phyloP scores from a whole-genome alignment of 2,113 vertebrate genomes.

The Dendrocopos noguchii region DNA sequence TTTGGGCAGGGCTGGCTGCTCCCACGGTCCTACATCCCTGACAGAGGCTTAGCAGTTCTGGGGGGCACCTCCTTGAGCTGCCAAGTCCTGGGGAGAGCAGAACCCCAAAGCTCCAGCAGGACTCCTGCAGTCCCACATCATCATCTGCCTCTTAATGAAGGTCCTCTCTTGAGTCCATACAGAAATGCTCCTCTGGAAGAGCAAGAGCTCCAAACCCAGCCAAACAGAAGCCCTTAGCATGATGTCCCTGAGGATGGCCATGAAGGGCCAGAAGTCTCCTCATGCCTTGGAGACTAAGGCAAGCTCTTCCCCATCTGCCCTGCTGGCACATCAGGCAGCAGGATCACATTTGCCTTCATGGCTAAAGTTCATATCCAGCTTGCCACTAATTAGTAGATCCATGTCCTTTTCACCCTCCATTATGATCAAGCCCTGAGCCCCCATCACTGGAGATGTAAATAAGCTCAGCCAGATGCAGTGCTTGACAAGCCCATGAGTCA shows the following conservation, averaged over 20 bases:
- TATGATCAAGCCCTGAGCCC: not conserved
- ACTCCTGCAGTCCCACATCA: accelerated
- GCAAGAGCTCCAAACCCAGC: not conserved
- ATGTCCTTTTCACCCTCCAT: conserved; percentile 52
- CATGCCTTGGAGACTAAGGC: accelerated
- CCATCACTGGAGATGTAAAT: not conserved
- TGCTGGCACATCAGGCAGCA: not conserved
- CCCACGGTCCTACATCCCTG: accelerated
- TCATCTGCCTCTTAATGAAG: accelerated
- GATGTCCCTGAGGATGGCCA: not conserved
- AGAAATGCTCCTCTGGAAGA: accelerated
- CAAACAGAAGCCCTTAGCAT: too few relatives aligned
- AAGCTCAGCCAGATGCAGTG: not conserved
- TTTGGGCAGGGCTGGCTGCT: not conserved
- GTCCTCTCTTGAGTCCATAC: accelerated
- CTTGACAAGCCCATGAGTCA: not conserved
- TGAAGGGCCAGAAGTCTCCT: not conserved
- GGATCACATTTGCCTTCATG: not conserved
- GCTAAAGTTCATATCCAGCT: not conserved
- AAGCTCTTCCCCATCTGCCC: not conserved
- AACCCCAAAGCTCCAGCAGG: not conserved
- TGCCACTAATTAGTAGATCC: not conserved
- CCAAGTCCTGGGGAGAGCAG: accelerated
- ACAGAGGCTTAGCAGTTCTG: not conserved
- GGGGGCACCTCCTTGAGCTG: not conserved